Evolutionary conservation across 2,888 invertebrate species (phyloP).

Genomic region (Lordiphosa andalusiaca): DNA sequence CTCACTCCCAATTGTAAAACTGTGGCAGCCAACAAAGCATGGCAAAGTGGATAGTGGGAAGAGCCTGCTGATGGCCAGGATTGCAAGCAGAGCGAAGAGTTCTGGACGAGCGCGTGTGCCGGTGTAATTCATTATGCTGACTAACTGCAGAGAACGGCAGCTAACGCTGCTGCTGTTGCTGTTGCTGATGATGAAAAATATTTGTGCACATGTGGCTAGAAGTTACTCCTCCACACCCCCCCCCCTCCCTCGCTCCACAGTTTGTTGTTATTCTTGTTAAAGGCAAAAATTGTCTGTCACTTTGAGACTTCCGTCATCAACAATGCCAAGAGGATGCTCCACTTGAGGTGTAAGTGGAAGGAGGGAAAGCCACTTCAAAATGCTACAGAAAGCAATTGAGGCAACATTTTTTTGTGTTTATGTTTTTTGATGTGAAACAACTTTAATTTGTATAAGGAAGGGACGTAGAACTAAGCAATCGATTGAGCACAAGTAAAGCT

Average conservation of each 20-base stretch:
- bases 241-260: conserved; percentile 6
- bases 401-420: conserved; percentile 4
- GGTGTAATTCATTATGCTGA: conserved; percentile 54
- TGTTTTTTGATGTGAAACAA: background rate
- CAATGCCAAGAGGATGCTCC: conserved; percentile 16
- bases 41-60: conserved; percentile 19
- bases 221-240: conserved; percentile 14
- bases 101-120: conserved; percentile 33
- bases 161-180: conserved; percentile 11
- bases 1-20: conserved; percentile 64
- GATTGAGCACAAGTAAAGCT: conserved; percentile 15
- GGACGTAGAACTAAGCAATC: conserved; percentile 31
- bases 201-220: conserved; percentile 53
- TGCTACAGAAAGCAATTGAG: conserved; percentile 10
- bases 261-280: conserved; percentile 49
- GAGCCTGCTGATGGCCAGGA: conserved; percentile 52
- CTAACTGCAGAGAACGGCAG: conserved; percentile 30
- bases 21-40: conserved; percentile 58
- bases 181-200: conserved; percentile 29
- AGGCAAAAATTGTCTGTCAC: conserved; percentile 71
- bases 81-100: conserved; percentile 41
- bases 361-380: conserved; percentile 5
- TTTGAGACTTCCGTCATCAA: conserved; percentile 62
- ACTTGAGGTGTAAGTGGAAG: conserved; percentile 18
- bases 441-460: conserved; percentile 1